These are phyloP conservation scores for Myotis yumanensis DNA, from an alignment of 2,113 vertebrate species.

Conservation along the genomic window DNA sequence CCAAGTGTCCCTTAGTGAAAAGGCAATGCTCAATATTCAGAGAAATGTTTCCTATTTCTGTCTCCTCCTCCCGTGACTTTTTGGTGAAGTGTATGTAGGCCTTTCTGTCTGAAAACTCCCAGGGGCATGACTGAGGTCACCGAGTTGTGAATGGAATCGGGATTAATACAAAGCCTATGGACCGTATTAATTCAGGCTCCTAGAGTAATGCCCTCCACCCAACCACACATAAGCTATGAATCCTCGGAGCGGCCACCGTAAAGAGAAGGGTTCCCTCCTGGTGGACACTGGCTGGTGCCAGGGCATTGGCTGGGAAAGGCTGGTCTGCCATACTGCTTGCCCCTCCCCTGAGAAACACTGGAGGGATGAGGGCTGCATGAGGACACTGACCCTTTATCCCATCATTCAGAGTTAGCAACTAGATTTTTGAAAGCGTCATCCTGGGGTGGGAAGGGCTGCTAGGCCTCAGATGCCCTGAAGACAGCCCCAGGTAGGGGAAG, in stretches of 20 bases:
- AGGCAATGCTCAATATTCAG: slow-evolving; percentile 60
- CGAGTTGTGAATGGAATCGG: slow-evolving; percentile 74
- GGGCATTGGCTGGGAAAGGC: not conserved
- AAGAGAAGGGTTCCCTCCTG: not conserved
- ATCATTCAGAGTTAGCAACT: not conserved
- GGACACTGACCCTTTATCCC: not conserved
- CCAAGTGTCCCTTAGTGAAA: slow-evolving; percentile 66
- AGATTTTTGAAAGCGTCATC: not conserved
- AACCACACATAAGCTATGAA: not conserved
- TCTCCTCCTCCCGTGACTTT: not conserved
- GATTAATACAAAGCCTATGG: slow-evolving; percentile 74
- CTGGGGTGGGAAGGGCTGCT: not conserved
- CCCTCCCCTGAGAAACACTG: not conserved
- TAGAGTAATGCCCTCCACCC: slow-evolving; percentile 52
- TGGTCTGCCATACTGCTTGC: not conserved
- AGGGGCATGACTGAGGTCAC: slow-evolving; percentile 75
- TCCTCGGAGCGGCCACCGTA: not conserved
- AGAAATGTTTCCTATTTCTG: slow-evolving; percentile 60
- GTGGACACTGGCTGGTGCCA: not conserved
- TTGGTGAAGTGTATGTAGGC: slow-evolving; percentile 60
- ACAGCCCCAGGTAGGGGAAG: not conserved
- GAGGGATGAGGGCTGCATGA: not conserved
- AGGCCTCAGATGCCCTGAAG: not conserved
- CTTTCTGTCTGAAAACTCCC: slow-evolving; percentile 67
- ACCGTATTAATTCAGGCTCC: slow-evolving; percentile 67